A percentile compares a stretch with the other conserved stretches of the same genome.
These are phyloP conservation scores for Hylaeus anthracinus DNA, from an alignment of 1,140 invertebrate genomes.

Conservation along the genomic window DNA sequence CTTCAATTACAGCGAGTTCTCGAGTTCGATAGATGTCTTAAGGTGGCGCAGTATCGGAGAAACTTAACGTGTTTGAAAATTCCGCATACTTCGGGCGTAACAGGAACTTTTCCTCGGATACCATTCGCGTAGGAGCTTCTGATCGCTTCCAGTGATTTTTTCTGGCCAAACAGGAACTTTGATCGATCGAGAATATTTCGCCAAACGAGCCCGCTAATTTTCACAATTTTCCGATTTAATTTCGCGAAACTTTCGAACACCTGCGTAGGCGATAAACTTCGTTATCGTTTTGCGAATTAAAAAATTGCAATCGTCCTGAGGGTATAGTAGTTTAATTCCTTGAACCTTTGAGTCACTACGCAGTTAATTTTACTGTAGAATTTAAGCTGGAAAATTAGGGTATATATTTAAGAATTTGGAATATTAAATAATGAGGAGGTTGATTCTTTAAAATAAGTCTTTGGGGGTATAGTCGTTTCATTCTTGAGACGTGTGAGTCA, in stretches of 20 bases:
- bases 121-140: not conserved
- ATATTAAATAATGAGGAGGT: too few relatives aligned
- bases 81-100: not conserved
- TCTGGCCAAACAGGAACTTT: not conserved
- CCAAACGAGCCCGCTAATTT: constrained; percentile 4
- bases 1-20: not conserved
- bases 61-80: constrained; percentile 8
- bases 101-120: not conserved
- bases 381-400: not conserved
- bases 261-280: not conserved
- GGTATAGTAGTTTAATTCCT: not conserved
- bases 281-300: not conserved
- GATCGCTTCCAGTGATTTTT: not conserved
- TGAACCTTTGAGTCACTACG: too few relatives aligned
- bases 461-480: too few relatives aligned
- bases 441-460: too few relatives aligned
- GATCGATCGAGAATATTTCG: not conserved
- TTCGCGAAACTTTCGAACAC: not conserved
- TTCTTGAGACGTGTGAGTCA: too few relatives aligned
- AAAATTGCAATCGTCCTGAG: not conserved
- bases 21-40: not conserved
- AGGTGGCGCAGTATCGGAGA: not conserved
- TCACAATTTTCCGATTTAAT: constrained; percentile 6
- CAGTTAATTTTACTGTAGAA: not conserved
- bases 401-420: too few relatives aligned